Conservation (phyloP, 2,113 vertebrate species). For the Noturus placidus region DNA sequence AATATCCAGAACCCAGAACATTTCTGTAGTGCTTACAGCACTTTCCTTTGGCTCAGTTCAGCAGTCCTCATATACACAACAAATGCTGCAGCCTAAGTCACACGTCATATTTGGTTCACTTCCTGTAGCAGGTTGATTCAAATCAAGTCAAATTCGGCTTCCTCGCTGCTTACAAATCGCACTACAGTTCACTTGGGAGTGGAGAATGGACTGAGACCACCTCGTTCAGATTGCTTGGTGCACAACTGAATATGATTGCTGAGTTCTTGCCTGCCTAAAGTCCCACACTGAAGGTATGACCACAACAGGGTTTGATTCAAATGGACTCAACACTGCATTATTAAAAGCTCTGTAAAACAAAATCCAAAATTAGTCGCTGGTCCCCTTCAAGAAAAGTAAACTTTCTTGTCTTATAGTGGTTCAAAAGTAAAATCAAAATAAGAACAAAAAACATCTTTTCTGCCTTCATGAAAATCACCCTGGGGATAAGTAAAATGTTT, state of each 20-base stretch:
- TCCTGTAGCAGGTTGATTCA: background rate
- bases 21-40: background rate
- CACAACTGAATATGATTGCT: background rate
- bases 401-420: background rate
- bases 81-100: background rate
- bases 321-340: background rate
- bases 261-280: background rate
- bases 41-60: background rate
- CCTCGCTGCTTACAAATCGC: background rate
- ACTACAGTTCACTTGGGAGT: background rate
- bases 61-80: background rate
- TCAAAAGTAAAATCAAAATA: background rate
- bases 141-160: constrained; percentile 20
- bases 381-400: background rate
- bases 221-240: background rate
- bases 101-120: background rate
- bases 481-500: background rate
- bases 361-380: background rate
- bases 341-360: background rate
- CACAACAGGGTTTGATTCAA: background rate
- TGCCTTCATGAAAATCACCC: background rate
- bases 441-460: too few species aligned
- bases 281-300: background rate
- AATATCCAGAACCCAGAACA: background rate
- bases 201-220: background rate